Conservation (phyloP, 2,113 vertebrate species). For the Isurus oxyrinchus region DNA sequence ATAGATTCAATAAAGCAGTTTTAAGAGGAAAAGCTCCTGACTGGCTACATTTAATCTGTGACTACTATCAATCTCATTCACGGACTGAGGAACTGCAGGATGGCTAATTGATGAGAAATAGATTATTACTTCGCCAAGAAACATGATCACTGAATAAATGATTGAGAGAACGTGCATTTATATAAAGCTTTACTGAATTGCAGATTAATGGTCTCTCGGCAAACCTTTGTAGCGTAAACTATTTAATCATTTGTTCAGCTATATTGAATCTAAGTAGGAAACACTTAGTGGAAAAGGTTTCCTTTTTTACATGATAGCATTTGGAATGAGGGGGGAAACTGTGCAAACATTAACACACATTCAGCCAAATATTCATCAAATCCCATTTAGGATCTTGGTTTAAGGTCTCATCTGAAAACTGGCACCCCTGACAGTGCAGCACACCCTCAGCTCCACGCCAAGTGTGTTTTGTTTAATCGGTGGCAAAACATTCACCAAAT, state of each 20-base stretch:
- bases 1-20: background rate
- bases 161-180: background rate
- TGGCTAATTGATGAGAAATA: conserved; percentile 20
- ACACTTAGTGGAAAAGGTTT: background rate
- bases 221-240: conserved; percentile 3
- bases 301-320: background rate
- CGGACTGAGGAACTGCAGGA: background rate
- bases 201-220: background rate
- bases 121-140: conserved; percentile 3
- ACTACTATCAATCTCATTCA: background rate
- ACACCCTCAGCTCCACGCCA: background rate
- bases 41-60: background rate
- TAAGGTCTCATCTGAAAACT: background rate
- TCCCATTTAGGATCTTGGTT: background rate
- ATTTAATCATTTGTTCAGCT: conserved; percentile 27
- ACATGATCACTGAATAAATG: background rate
- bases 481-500: too few species aligned
- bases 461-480: too few species aligned
- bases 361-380: background rate
- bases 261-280: background rate
- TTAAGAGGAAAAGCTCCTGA: background rate
- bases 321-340: background rate
- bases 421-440: background rate
- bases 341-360: background rate
- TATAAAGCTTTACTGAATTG: background rate